Percentiles rank a stretch among this genome's conserved stretches.
phyloP scores from a whole-genome alignment of 2,797 vertebrate genomes.

The Paramormyrops hopkinsi region DNA sequence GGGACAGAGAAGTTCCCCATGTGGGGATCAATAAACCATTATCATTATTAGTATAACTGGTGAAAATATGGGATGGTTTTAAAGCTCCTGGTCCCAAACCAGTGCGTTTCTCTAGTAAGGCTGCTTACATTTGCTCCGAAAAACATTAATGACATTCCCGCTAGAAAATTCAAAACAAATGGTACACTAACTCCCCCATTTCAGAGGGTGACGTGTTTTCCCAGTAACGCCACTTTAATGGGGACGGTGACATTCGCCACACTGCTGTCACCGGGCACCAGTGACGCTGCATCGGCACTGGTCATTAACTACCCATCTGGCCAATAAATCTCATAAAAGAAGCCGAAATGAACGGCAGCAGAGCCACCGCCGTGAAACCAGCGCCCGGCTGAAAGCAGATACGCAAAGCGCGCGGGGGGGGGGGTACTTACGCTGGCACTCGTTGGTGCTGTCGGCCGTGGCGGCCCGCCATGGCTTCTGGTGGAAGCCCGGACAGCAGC shows the following conservation, averaged over 20 bases:
- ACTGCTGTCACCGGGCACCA: not conserved
- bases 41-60: not conserved
- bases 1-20: not conserved
- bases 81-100: not conserved
- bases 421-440: constrained; percentile 74
- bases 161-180: not conserved
- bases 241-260: not conserved
- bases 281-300: not conserved
- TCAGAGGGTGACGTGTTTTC: not conserved
- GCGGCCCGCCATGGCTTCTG: constrained; percentile 80
- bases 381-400: not conserved
- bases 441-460: constrained; percentile 61
- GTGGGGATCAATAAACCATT: not conserved
- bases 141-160: not conserved
- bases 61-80: not conserved
- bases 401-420: not conserved
- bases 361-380: not conserved
- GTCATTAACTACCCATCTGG: not conserved
- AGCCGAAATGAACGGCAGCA: not conserved
- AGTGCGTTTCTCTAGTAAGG: not conserved
- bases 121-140: not conserved
- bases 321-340: not conserved
- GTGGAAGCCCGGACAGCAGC: constrained; percentile 78
- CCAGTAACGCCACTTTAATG: not conserved
- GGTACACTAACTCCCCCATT: not conserved